These are phyloP conservation scores for Portevinia maculata DNA, from an alignment of 2,888 invertebrate genomes.

Conservation along the genomic window DNA sequence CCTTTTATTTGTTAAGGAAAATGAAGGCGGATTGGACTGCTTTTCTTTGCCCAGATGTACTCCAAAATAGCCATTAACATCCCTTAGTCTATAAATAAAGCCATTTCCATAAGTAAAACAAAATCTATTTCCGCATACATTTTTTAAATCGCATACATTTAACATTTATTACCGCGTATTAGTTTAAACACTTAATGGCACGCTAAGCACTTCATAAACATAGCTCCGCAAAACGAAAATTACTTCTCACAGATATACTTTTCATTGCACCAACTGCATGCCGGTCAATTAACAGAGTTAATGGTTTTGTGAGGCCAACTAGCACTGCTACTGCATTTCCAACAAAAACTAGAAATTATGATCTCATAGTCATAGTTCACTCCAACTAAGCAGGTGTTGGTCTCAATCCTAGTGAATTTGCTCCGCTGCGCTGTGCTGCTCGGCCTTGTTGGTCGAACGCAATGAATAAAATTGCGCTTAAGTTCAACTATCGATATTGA, in stretches of 20 bases:
- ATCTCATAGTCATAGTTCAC: constrained; percentile 65
- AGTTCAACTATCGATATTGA: constrained; percentile 59
- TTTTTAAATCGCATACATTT: constrained; percentile 32
- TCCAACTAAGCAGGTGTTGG: constrained; percentile 34
- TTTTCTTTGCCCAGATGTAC: too few relatives aligned
- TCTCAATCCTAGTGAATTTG: not conserved
- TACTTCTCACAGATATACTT: constrained; percentile 63
- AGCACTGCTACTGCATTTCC: constrained; percentile 4
- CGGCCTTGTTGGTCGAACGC: constrained; percentile 62
- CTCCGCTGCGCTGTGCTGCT: constrained; percentile 13
- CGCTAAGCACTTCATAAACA: constrained; percentile 57
- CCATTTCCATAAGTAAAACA: not conserved
- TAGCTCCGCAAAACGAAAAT: constrained; percentile 39
- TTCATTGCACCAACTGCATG: constrained; percentile 54
- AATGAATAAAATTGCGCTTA: constrained; percentile 6
- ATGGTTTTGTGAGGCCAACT: constrained; percentile 64
- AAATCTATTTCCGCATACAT: constrained; percentile 9
- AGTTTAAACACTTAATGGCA: constrained; percentile 48
- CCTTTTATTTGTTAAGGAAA: too few relatives aligned
- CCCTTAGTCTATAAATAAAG: too few relatives aligned
- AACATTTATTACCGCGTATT: constrained; percentile 30
- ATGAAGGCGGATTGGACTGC: too few relatives aligned
- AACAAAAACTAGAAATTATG: constrained; percentile 59
- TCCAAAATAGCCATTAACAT: too few relatives aligned
- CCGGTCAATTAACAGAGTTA: constrained; percentile 69